phyloP scores from a whole-genome alignment of 37 sponge, comb jelly and placozoan genomes.

The Tethya wilhelma region DNA sequence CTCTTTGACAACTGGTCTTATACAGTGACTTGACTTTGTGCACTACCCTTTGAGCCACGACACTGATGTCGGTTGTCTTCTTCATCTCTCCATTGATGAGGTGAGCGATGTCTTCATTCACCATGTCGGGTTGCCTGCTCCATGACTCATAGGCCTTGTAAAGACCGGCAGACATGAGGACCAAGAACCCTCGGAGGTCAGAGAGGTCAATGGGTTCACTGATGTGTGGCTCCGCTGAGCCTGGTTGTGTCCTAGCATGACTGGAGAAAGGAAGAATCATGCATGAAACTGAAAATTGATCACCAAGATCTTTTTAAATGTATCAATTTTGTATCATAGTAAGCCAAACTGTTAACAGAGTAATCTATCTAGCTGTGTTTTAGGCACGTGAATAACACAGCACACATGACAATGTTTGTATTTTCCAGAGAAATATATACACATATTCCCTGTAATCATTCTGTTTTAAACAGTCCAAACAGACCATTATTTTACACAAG shows the following conservation, averaged over 20 bases:
- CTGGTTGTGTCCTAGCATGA: slow-evolving; percentile 60
- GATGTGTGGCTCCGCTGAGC: slow-evolving; percentile 69
- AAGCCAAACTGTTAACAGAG: too few relatives aligned
- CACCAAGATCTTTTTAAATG: too few relatives aligned
- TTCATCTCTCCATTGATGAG: slow-evolving; percentile 57
- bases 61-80: neutral
- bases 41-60: slow-evolving; percentile 54
- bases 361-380: too few relatives aligned
- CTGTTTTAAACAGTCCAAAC: too few relatives aligned
- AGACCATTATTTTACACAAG: too few relatives aligned
- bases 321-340: too few relatives aligned
- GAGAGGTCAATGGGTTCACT: slow-evolving; percentile 42
- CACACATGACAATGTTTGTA: too few relatives aligned
- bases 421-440: too few relatives aligned
- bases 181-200: slow-evolving; percentile 48
- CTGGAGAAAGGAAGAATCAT: too few relatives aligned
- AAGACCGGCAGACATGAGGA: slow-evolving; percentile 89
- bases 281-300: too few relatives aligned
- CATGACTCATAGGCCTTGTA: slow-evolving; percentile 47
- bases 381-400: too few relatives aligned
- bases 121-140: slow-evolving; percentile 8
- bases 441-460: too few relatives aligned
- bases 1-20: neutral
- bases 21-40: slow-evolving; percentile 25
- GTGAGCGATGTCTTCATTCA: slow-evolving; percentile 43